These are phyloP conservation scores for Podocnemis expansa DNA, from an alignment of 2,113 vertebrate genomes.

Conservation along the genomic window DNA sequence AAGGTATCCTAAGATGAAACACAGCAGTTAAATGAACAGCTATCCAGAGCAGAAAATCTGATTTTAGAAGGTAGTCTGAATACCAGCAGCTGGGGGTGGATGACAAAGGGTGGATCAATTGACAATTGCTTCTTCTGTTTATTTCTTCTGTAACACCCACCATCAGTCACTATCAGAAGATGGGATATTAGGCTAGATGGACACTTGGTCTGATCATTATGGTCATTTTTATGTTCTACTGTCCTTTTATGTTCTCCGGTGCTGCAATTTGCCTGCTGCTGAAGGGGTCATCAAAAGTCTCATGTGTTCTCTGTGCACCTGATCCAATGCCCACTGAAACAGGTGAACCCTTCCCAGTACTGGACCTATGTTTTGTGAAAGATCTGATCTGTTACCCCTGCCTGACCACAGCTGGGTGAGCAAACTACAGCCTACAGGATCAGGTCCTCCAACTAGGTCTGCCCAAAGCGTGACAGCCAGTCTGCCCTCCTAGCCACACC, in stretches of 20 bases:
- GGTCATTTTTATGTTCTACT: neutral
- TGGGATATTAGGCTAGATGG: neutral
- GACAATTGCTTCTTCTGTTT: neutral
- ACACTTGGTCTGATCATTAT: too few species aligned
- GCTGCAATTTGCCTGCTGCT: neutral
- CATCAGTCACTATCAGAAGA: neutral
- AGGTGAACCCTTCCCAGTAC: fast-evolving
- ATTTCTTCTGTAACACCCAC: neutral
- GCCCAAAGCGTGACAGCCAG: too few species aligned
- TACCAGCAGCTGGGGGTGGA: neutral
- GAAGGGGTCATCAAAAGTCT: neutral
- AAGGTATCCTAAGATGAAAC: neutral
- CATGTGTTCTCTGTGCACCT: neutral
- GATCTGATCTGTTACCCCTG: neutral
- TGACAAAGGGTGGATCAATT: neutral
- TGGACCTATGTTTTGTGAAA: neutral
- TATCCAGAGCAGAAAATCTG: neutral
- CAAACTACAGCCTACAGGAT: too few species aligned
- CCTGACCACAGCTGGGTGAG: too few species aligned
- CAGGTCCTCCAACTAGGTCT: too few species aligned
- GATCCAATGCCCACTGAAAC: neutral
- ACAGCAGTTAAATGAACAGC: fast-evolving
- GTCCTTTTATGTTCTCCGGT: neutral
- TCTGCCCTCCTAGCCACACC: too few species aligned
- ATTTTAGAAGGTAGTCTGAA: neutral